phyloP scores from a whole-genome alignment of 2,888 invertebrate genomes.

The Orthosia gracilis region DNA sequence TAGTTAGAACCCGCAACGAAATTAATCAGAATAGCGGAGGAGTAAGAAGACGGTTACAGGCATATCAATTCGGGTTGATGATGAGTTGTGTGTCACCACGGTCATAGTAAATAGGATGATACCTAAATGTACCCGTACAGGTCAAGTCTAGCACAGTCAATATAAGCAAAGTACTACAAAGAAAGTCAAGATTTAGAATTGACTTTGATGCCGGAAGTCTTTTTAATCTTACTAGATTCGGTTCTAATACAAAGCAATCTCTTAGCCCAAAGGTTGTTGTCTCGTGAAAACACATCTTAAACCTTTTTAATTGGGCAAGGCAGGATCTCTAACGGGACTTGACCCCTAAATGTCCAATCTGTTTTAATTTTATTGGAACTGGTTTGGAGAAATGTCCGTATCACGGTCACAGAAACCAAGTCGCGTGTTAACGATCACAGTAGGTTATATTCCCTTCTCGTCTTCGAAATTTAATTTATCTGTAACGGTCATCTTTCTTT shows the following conservation, averaged over 20 bases:
- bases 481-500: conserved; percentile 15
- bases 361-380: conserved; percentile 66
- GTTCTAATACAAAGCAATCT: conserved; percentile 2
- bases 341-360: conserved; percentile 63
- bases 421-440: conserved; percentile 47
- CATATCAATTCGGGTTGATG: neutral
- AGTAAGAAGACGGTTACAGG: neutral
- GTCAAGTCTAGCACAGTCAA: neutral
- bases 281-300: conserved; percentile 58
- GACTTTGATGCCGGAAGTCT: neutral
- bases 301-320: conserved; percentile 75
- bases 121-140: neutral
- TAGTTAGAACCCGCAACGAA: neutral
- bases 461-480: conserved; percentile 33
- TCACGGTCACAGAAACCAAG: conserved; percentile 53
- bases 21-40: neutral
- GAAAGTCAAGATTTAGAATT: neutral
- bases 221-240: neutral
- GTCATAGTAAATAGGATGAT: neutral
- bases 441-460: conserved; percentile 25
- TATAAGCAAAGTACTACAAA: neutral
- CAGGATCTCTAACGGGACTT: conserved; percentile 74
- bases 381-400: conserved; percentile 59
- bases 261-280: neutral
- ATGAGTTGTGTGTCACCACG: too few species aligned